Base-by-base conservation (phyloP, 1,140 invertebrate species). In the Procambarus clarkii region DNA sequence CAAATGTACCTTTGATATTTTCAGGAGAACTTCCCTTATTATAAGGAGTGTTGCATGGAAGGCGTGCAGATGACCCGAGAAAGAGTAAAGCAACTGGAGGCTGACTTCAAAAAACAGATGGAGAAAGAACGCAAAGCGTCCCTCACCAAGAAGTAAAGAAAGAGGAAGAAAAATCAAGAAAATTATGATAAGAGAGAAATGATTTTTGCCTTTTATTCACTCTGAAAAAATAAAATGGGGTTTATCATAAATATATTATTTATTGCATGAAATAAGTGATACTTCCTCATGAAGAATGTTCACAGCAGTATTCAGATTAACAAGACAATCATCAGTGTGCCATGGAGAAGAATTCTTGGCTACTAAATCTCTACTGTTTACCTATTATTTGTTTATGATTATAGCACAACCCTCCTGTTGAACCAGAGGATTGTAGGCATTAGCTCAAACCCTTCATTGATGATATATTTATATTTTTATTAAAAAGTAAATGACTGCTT, bases 31-130 rank as follows among this genome's bases (percentile, higher is more conserved):
- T 88, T 94, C 83, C 94, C 94, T 4, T 94, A 93, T 86, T 94
- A 94, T 92, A 93, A 93, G 77, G 94, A 94, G 81, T 93, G 94
- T 88, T 94, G 94, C 84, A 44, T 89, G 46, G 92, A 93, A 76
- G 94, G 94, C 76, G 86, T 94, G 24, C 83, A 92, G 81, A 92
- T 94, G 92, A 94, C 94, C 79, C 86, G 87, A 81, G 92, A 92
- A 24, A 91, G 93, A 82, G 84, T 92, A 7, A 93, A 93, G 83
- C 79, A 92, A 54, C 74, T 93, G 74, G 92, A 93, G 44, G 87
- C 46, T 18, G 92, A 93, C 34, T 13, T 74, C 15, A 93, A 92
- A 88, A 93, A 92, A 45, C 77, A 86, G 77, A 89, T 92, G 46
- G 92, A 93, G 84, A 93, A 93, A 48, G 92, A 93, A 60, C 85